Conservation (phyloP, 2,888 invertebrate genomes). For the Chromoteleia sp. region DNA sequence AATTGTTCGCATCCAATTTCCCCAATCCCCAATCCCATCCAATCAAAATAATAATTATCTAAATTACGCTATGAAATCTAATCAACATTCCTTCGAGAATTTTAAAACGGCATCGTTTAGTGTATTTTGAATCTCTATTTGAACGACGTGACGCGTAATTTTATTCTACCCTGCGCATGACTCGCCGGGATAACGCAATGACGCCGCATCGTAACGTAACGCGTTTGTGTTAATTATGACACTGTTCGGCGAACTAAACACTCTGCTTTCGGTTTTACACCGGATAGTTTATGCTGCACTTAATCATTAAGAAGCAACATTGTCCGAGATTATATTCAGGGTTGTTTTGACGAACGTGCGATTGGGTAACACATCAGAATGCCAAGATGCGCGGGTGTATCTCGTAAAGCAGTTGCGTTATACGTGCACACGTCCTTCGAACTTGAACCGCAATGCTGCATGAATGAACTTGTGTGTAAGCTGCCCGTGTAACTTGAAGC, state of each 20-base stretch:
- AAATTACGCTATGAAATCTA: constrained; percentile 49
- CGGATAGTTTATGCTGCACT: constrained; percentile 18
- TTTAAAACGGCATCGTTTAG: constrained; percentile 40
- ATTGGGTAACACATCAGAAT: constrained; percentile 21
- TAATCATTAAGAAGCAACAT: constrained; percentile 14
- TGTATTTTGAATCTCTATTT: constrained; percentile 34
- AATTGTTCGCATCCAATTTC: background rate
- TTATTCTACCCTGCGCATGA: constrained; percentile 35
- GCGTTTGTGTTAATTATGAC: constrained; percentile 55
- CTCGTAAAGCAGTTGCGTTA: constrained; percentile 57
- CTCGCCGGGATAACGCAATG: constrained; percentile 31
- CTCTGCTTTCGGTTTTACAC: constrained; percentile 21
- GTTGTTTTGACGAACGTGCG: constrained; percentile 32
- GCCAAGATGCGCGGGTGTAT: constrained; percentile 53
- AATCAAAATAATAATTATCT: constrained; percentile 28
- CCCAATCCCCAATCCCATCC: background rate
- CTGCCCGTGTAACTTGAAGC: constrained; percentile 75
- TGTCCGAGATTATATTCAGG: constrained; percentile 16
- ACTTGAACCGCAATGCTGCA: constrained; percentile 71
- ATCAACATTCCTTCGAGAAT: constrained; percentile 60
- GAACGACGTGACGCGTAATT: constrained; percentile 47
- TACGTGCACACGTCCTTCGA: constrained; percentile 64
- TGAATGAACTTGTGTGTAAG: constrained; percentile 75
- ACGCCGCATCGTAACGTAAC: constrained; percentile 19
- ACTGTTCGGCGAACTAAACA: constrained; percentile 54